phyloP scores from a whole-genome alignment of 2,113 vertebrate species.

The Nothobranchius kuhntae region DNA sequence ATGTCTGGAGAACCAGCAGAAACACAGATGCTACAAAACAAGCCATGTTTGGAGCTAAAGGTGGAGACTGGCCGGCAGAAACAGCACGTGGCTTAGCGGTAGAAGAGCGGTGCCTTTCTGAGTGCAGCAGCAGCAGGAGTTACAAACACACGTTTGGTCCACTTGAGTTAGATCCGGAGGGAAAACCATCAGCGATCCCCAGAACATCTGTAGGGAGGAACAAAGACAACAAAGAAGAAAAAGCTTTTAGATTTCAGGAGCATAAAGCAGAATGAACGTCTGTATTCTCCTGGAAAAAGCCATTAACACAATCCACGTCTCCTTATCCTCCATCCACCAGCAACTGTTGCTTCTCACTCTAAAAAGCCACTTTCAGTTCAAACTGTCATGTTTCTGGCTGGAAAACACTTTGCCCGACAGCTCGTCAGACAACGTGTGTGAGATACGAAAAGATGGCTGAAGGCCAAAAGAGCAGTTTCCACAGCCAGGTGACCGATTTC shows the following conservation, averaged over 20 bases:
- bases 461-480: conserved; percentile 51
- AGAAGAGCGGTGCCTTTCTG: conserved; percentile 48
- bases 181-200: conserved; percentile 60
- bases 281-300: conserved; percentile 49
- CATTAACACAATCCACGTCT: conserved; percentile 60
- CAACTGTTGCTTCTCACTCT: conserved; percentile 52
- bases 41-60: conserved; percentile 77
- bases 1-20: conserved; percentile 82
- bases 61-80: conserved; percentile 5
- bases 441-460: conserved; percentile 48
- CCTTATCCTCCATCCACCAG: conserved; percentile 48
- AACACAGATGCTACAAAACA: conserved; percentile 82
- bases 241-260: conserved; percentile 58
- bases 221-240: conserved; percentile 62
- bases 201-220: conserved; percentile 74
- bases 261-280: conserved; percentile 51
- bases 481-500: conserved; percentile 65
- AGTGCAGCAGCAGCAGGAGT: conserved; percentile 55
- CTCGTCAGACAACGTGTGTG: conserved; percentile 52
- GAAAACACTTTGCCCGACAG: conserved; percentile 59
- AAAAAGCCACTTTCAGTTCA: conserved; percentile 62
- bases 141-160: conserved; percentile 58
- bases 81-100: conserved; percentile 46
- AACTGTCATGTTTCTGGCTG: conserved; percentile 51
- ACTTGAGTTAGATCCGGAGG: conserved; percentile 60